These are phyloP conservation scores for Spinus pinus DNA, from an alignment of 2,797 vertebrate species.

Conservation along the genomic window DNA sequence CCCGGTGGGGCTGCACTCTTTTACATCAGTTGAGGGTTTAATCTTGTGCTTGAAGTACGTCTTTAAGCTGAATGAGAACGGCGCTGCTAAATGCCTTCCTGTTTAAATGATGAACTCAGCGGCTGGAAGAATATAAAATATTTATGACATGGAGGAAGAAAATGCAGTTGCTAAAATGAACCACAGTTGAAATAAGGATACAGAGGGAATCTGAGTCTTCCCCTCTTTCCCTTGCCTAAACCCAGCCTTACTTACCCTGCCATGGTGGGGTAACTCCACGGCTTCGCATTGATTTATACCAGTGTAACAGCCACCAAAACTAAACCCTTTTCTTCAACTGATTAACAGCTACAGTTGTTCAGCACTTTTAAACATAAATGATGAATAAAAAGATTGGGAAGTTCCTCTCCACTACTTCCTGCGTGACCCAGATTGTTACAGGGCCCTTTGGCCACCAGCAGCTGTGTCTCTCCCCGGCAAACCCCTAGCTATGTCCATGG, in stretches of 20 bases:
- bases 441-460: background rate
- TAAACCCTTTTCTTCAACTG: background rate
- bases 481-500: fast-evolving
- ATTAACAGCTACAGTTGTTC: background rate
- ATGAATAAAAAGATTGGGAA: background rate
- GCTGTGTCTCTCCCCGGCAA: background rate
- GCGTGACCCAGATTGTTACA: background rate
- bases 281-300: background rate
- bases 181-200: slow-evolving; percentile 60
- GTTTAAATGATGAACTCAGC: slow-evolving; percentile 7
- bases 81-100: slow-evolving; percentile 10
- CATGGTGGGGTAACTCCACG: background rate
- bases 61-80: background rate
- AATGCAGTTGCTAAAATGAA: background rate
- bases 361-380: background rate
- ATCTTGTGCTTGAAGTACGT: background rate
- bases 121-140: slow-evolving; percentile 33
- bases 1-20: background rate
- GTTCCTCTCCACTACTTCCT: background rate
- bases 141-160: background rate
- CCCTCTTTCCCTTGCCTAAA: background rate
- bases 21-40: background rate
- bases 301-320: background rate
- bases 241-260: background rate
- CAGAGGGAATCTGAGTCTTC: slow-evolving; percentile 5